Evolutionary conservation across 2,888 invertebrate genomes (phyloP).

Genomic region (Andrena hattorfiana): DNA sequence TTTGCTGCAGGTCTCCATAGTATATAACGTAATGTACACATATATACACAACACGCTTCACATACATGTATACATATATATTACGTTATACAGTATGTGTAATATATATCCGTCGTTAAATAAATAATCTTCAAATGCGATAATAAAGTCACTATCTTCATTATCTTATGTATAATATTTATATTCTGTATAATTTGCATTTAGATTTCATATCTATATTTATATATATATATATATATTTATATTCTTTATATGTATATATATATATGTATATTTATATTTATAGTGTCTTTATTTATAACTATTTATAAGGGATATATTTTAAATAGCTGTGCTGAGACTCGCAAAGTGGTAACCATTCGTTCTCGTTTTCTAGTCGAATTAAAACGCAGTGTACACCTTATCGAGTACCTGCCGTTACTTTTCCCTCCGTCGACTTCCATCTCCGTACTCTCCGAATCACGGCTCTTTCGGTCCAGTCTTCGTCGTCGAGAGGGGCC

Average conservation of each 20-base stretch:
- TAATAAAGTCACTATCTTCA: slow-evolving; percentile 82
- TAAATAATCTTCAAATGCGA: slow-evolving; percentile 84
- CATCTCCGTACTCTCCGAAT: background rate
- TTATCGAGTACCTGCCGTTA: slow-evolving; percentile 27
- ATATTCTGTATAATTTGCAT: slow-evolving; percentile 75
- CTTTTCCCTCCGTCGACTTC: background rate
- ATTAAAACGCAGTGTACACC: slow-evolving; percentile 43
- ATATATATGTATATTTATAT: slow-evolving; percentile 71
- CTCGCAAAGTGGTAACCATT: slow-evolving; percentile 81
- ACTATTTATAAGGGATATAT: slow-evolving; percentile 78
- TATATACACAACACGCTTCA: slow-evolving; percentile 22
- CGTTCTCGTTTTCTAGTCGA: slow-evolving; percentile 68
- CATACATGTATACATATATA: slow-evolving; percentile 38
- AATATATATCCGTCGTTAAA: slow-evolving; percentile 78
- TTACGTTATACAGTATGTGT: slow-evolving; percentile 61
- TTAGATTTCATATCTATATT: slow-evolving; percentile 66
- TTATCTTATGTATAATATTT: slow-evolving; percentile 76
- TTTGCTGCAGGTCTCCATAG: slow-evolving; percentile 61
- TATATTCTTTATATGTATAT: slow-evolving; percentile 72
- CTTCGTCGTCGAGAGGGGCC: background rate
- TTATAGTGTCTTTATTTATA: slow-evolving; percentile 76
- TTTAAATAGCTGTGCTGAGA: slow-evolving; percentile 78
- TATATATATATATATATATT: slow-evolving; percentile 68
- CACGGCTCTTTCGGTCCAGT: slow-evolving; percentile 22
- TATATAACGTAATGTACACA: slow-evolving; percentile 53